Base-by-base conservation (phyloP, 2,888 invertebrate species). In the Candidula unifasciata region DNA sequence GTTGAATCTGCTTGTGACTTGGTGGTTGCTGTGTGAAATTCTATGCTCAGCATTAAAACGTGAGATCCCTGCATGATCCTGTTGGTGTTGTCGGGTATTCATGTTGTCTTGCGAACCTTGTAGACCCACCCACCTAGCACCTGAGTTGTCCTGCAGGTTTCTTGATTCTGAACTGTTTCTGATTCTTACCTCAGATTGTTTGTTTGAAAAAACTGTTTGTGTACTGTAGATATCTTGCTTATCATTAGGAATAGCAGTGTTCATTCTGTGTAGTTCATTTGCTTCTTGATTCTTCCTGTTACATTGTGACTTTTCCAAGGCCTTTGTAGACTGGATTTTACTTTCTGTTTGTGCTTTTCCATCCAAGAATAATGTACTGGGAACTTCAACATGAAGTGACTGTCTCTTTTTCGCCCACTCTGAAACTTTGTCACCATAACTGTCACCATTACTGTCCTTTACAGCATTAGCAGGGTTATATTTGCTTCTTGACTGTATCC, bases 331-430 rank as follows among this genome's bases (percentile, higher is more conserved):
- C n/a, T 54, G n/a, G 27, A 18, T 74, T 74, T 27, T 54, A 18
- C 6, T 18, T 18, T 54, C 54, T 18, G 30, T 74, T 8, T 54
- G 54, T 64, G 16, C n/a, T 24, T 24, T 64, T 64, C 10, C 30
- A 57, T 33, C 57, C 24, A n/a, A 57, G 18, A 69, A 30, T 2
- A 68, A 27, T 35, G 66, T 44, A 10, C 69, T 16, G 10, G 71
- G n/a, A 37, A 30, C 76, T 1, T 80, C 80, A 33, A 37, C 64
- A 21, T 80, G 76, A 21, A 80, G 27, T 44, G 84, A 84, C 3
- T 66, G 33, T 52, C 84, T 44, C 44, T 80, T 73, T 54, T 84
- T 80, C 6, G 76, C 80, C 80, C 80, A 80, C 8, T 84, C 76
- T 24, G 73, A 66, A 2, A 79, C 27, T n/a, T 80, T 74, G 33